A percentile compares a stretch with the other conserved stretches of the same genome.
These are phyloP conservation scores for Dynastes hyllus DNA, from an alignment of 2,888 invertebrate genomes.

Conservation along the genomic window DNA sequence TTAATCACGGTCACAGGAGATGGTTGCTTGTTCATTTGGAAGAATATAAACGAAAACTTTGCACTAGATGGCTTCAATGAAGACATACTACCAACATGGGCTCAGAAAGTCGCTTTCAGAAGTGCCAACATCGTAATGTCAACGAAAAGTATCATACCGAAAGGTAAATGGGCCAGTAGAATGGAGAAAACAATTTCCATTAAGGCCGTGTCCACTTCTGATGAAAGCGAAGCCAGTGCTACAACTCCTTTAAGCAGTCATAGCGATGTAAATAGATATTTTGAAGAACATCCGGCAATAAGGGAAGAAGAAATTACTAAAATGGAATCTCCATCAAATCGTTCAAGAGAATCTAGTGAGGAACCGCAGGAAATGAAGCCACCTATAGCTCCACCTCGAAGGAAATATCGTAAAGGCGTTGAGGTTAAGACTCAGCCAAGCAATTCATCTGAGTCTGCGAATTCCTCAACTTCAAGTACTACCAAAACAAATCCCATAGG, in stretches of 20 bases:
- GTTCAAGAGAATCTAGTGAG: neutral
- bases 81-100: conserved; percentile 22
- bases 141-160: conserved; percentile 5
- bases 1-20: conserved; percentile 36
- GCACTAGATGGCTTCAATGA: neutral
- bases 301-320: neutral
- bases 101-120: neutral
- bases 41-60: neutral
- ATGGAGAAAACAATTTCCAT: conserved; percentile 34
- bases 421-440: neutral
- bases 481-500: neutral
- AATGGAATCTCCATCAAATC: neutral
- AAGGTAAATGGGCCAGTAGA: conserved; percentile 32
- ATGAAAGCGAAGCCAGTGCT: conserved; percentile 20
- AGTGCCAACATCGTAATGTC: conserved; percentile 19
- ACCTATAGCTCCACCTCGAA: conserved; percentile 2
- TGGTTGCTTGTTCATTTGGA: conserved; percentile 37
- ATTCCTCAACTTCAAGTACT: neutral
- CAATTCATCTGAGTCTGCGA: neutral
- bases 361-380: neutral
- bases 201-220: conserved; percentile 8
- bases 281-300: neutral
- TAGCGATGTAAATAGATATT: conserved; percentile 11
- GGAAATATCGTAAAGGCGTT: neutral
- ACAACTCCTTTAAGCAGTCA: conserved; percentile 20